Percentiles rank a stretch among this genome's conserved stretches.
These are phyloP conservation scores for Coelopa frigida DNA, from an alignment of 1,140 invertebrate species.

Conservation along the genomic window DNA sequence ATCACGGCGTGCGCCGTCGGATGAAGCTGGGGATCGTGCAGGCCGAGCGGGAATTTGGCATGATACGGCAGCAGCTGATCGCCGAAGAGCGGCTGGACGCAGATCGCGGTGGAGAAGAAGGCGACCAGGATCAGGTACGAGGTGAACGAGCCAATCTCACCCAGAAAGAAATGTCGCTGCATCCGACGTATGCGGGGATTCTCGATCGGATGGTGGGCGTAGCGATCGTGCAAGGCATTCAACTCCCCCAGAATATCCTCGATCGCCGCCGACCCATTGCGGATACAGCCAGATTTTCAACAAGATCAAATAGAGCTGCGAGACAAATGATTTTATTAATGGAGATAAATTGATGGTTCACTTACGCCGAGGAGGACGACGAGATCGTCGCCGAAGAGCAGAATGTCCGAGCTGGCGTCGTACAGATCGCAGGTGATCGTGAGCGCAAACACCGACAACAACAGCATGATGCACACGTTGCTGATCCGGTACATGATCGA, in stretches of 20 bases:
- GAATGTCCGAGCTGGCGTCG: conserved; percentile 8
- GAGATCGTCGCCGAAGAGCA: conserved; percentile 8
- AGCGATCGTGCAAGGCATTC: conserved; percentile 10
- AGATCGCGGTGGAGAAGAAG: conserved; percentile 15
- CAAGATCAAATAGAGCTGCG: conserved; percentile 13
- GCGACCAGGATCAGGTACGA: neutral
- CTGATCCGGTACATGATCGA: neutral
- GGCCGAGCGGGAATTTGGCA: conserved; percentile 20
- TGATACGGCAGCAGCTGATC: conserved; percentile 19
- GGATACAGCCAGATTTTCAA: conserved; percentile 16
- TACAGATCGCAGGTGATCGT: conserved; percentile 11
- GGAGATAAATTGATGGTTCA: too few species aligned
- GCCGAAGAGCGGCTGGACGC: conserved; percentile 17
- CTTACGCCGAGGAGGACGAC: conserved; percentile 10
- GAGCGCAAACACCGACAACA: conserved; percentile 1
- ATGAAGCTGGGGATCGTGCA: conserved; percentile 16
- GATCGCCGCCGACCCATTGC: conserved; percentile 15
- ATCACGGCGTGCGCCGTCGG: conserved; percentile 11
- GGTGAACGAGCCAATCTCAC: conserved; percentile 10
- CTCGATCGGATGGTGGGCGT: neutral
- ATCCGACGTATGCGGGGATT: conserved; percentile 10
- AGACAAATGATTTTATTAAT: too few species aligned
- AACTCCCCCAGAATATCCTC: conserved; percentile 25
- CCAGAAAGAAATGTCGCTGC: conserved; percentile 22
- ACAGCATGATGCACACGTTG: conserved; percentile 4